Evolutionary conservation across 1,140 invertebrate genomes (phyloP), one percentile per base, ranked within the genome.

Genomic region (Drosophila bocqueti): DNA sequence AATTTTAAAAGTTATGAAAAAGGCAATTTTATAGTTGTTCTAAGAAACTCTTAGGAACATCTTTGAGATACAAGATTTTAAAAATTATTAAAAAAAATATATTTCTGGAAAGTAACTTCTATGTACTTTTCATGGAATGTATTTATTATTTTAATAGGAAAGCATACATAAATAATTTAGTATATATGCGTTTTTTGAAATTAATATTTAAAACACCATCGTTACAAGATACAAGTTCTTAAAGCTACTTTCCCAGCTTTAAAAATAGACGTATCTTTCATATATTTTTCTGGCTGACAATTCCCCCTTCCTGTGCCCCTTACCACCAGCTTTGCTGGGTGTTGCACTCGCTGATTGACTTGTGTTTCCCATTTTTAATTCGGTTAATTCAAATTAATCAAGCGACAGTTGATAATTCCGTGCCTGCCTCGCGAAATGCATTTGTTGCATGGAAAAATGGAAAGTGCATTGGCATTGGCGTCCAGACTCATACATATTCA

Each of bases 351-450:
- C 55, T 74, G 71, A 74, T 74, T 74, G 71, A 74, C 71, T 74
- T 73, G 71, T 74, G 71, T 74, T 74, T 74, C 71, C 71, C 71
- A 73, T 74, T 74, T 74, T 74, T 74, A 74, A 74, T 74, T 74
- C 61, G 67, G 67, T 74, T 74, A 74, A 74, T 74, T 74, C 71
- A 74, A 74, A 74, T 74, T 74, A 74, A 74, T 74, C 68, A 74
- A 74, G 71, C 71, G 71, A 74, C 71, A 61, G 71, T 74, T 74
- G 71, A 61, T 74, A 73, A 74, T 74, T 74, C 45, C 24, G 5
- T 11, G 36, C 5, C 21, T n/a, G 31, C 18, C 43, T 29, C 55
- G 66, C 66, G 46, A 52, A 74, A 52, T 74, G 55, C 71, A 74
- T 74, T 74, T 74, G 71, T 74, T 73, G 71, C 68, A 52, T 74